Base-by-base conservation (phyloP, 2,888 invertebrate species). In the Nudaria mundana region DNA sequence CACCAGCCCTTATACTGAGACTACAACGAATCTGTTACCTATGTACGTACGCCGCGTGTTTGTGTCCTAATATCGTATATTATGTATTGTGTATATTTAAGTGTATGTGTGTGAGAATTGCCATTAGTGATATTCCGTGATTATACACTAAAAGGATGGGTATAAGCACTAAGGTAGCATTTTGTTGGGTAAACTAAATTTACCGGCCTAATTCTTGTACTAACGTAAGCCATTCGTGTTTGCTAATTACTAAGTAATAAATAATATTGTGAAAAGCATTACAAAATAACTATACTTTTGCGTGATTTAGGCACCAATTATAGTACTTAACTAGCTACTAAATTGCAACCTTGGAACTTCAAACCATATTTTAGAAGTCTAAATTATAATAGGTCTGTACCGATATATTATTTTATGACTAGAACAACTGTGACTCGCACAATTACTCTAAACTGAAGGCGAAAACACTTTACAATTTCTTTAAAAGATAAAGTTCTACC, bases 21-120 rank as follows among this genome's bases (percentile, higher is more conserved):
- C 29, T 25, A 25, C 40, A 33, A 25, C 57, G 46, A 46, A 48
- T 44, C 39, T 55, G 51, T 48, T 36, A 24, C 20, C 37, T 34
- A 45, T 38, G 47, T 52, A 65, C 61, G 59, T 64, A 57, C 56
- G 51, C 53, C 58, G 53, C 53, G 62, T 63, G 65, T 59, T 59
- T 58, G 69, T 69, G 70, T 48, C 50, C 34, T 26, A 42, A 37
- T 48, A 59, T 60, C n/a, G n/a, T n/a, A n/a, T n/a, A n/a, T n/a
- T n/a, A n/a, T n/a, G n/a, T n/a, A n/a, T n/a, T 47, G 40, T 47
- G 55, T 59, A 58, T 59, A 47, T 48, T 47, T 52, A 43, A 52
- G 53, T 56, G 52, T 64, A n/a, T n/a, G 58, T 55, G 56, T 61
- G 56, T 74, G 72, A 67, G 66, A 67, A 65, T 71, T 68, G 74